Base-by-base conservation (phyloP, 2,113 vertebrate genomes). In the Cepphus grylle region DNA sequence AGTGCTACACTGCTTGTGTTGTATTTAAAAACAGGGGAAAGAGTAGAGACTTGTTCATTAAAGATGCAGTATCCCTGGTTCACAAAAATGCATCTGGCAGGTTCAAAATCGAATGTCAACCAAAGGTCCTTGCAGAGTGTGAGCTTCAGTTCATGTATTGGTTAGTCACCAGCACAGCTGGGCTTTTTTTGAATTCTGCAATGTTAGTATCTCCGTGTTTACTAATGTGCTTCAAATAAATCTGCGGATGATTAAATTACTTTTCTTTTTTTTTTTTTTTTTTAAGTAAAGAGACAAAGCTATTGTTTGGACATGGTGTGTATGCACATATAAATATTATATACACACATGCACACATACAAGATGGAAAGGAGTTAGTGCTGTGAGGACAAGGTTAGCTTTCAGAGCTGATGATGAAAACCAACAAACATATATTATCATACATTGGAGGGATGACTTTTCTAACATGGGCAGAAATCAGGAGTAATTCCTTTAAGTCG, bases 91-190 rank as follows among this genome's bases (percentile, higher is more conserved):
- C 98, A 98, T 98, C 98, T 98, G 98, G 98, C 98, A 98, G 98
- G 98, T 98, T 98, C 98, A 98, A 98, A 98, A 98, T 98, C 98
- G 97, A 98, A 98, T 98, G 98, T 98, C 98, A 98, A 98, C 98
- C 97, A 98, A 98, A 98, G 98, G 98, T 98, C 98, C 97, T 97
- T 97, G 97, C 97, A 96, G 97, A 97, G 98, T 97, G 97, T 96
- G 98, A 98, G 97, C 94, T 97, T 97, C 96, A 97, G 97, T 98
- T 98, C 97, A 97, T 97, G 97, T 97, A 97, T 97, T 97, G 98
- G 98, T 97, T 97, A 97, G 97, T 97, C 97, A 97, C 97, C 96
- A 98, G 97, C 96, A 98, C 96, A 98, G 97, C 97, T 97, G 97
- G 96, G 95, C 19, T 84, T 94, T 94, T 83, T 93, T 85, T 97